These are phyloP conservation scores for Dissostichus mawsoni DNA, from an alignment of 2,113 vertebrate genomes.

Conservation along the genomic window DNA sequence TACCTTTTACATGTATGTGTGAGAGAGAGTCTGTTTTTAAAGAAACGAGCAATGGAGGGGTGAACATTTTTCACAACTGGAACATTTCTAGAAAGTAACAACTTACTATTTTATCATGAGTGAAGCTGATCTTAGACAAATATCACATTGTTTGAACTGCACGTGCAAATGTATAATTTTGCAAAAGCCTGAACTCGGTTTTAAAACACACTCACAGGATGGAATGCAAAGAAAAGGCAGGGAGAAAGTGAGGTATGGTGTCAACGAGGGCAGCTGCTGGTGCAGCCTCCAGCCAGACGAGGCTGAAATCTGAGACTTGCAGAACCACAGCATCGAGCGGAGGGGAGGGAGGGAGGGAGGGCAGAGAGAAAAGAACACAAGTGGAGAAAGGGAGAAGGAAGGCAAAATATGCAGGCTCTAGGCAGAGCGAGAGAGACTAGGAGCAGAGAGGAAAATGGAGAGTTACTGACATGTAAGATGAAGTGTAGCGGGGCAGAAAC, in stretches of 20 bases:
- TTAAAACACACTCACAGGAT: no score
- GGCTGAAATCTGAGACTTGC: conserved; percentile 79
- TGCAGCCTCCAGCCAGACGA: conserved; percentile 68
- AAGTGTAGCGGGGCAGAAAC: not conserved
- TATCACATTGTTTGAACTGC: no score
- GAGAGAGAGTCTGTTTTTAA: no score
- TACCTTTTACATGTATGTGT: no score
- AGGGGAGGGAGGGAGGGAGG: conserved; percentile 7
- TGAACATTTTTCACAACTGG: no score
- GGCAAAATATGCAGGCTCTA: conserved; percentile 37
- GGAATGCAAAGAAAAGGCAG: conserved; percentile 20
- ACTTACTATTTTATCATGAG: no score
- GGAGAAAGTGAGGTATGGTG: conserved; percentile 58
- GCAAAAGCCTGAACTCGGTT: not conserved
- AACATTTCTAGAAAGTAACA: no score
- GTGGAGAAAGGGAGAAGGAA: conserved; percentile 29
- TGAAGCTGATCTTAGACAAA: no score
- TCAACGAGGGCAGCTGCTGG: conserved; percentile 73
- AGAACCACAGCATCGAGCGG: conserved; percentile 39
- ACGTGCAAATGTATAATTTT: not conserved
- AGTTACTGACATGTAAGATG: not conserved
- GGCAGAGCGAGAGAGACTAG: conserved; percentile 18
- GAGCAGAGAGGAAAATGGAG: not conserved
- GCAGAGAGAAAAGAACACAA: conserved; percentile 29
- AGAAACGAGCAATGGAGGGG: no score